Conservation (phyloP, 1,140 invertebrate species). For the Steinernema feltiae region DNA sequence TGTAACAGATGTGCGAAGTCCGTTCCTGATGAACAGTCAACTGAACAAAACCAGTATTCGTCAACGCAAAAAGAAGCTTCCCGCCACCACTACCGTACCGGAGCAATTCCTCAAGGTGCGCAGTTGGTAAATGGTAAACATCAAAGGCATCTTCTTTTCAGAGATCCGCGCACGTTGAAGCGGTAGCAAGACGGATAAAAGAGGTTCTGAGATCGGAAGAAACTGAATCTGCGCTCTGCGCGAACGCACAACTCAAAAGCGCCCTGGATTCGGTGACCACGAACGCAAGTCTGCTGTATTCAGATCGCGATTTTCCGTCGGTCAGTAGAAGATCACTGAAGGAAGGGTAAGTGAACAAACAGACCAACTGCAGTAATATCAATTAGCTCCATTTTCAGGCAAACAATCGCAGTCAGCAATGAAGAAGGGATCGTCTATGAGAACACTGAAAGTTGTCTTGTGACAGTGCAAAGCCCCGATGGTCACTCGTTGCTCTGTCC, state of each 20-base stretch:
- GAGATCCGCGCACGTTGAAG: not conserved
- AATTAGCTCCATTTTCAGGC: not conserved
- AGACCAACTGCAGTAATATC: not conserved
- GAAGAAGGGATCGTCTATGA: not conserved
- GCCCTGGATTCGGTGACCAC: too few species aligned
- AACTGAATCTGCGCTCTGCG: too few species aligned
- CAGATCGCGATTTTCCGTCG: not conserved
- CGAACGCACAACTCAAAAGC: too few species aligned
- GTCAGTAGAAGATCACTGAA: not conserved
- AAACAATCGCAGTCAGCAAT: not conserved
- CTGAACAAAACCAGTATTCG: not conserved
- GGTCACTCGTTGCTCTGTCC: slow-evolving; percentile 25
- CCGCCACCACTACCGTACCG: not conserved
- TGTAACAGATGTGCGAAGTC: not conserved
- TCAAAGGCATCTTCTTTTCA: not conserved
- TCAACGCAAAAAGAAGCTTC: not conserved
- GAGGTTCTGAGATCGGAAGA: not conserved
- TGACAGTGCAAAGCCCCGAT: not conserved
- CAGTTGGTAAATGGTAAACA: not conserved
- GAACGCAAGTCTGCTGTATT: too few species aligned
- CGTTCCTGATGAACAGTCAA: not conserved
- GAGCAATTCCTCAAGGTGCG: not conserved
- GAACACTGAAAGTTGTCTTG: not conserved
- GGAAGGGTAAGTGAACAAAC: not conserved
- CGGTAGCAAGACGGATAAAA: not conserved